Percentiles rank a stretch among this genome's conserved stretches.
Evolutionary conservation across 2,797 vertebrate genomes (phyloP).

Genomic region (Propithecus perrieri): DNA sequence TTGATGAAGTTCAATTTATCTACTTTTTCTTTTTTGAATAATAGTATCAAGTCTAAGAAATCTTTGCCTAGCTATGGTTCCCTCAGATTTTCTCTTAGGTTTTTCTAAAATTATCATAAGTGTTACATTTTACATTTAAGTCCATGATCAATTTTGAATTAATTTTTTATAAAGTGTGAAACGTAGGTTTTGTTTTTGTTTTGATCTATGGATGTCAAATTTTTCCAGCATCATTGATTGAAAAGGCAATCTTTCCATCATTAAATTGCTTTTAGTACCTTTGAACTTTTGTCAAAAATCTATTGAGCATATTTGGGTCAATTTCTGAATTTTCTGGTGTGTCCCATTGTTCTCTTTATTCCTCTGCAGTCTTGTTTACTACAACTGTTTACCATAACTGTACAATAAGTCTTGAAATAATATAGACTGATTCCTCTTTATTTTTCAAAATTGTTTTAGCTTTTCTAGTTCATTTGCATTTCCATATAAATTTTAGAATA

Average conservation of each 20-base stretch:
- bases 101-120: background rate
- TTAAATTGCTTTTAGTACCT: background rate
- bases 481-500: background rate
- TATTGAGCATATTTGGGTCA: background rate
- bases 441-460: background rate
- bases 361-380: background rate
- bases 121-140: background rate
- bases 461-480: background rate
- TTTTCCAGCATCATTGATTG: background rate
- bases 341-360: background rate
- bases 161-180: background rate
- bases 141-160: background rate
- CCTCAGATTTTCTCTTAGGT: background rate
- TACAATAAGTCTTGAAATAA: background rate
- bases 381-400: background rate
- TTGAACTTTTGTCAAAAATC: background rate
- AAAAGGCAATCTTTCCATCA: background rate
- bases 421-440: background rate
- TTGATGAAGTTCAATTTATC: background rate
- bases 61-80: background rate
- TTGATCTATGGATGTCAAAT: background rate
- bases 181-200: background rate
- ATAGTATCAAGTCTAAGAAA: background rate
- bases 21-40: background rate
- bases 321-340: background rate